Conservation (phyloP, 2,888 invertebrate genomes). For the Mechanitis messenoides region DNA sequence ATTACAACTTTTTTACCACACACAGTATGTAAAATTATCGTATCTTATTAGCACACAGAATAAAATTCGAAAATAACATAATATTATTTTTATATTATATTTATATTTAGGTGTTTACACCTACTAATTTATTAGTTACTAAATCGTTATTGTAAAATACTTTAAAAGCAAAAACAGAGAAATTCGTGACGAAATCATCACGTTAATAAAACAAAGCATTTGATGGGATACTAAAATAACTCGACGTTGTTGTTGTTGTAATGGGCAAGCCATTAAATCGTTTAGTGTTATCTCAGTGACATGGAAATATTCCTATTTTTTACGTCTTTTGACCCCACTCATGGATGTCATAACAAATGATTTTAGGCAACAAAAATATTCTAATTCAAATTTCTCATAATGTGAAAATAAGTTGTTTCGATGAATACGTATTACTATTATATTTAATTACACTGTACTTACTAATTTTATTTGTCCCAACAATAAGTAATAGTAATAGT, state of each 20-base stretch:
- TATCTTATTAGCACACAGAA: too few relatives aligned
- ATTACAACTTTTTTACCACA: too few relatives aligned
- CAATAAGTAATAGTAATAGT: too few relatives aligned
- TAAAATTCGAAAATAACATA: too few relatives aligned
- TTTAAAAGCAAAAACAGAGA: not conserved
- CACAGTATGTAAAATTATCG: too few relatives aligned
- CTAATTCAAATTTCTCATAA: not conserved
- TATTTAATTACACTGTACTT: too few relatives aligned
- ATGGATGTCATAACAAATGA: not conserved
- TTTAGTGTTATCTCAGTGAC: conserved; percentile 45
- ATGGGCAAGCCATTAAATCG: conserved; percentile 52
- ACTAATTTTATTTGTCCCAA: not conserved
- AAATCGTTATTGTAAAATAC: too few relatives aligned
- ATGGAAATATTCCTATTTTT: conserved; percentile 35
- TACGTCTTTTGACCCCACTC: not conserved
- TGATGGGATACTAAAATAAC: conserved; percentile 54
- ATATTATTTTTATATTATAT: too few relatives aligned
- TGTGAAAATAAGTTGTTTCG: not conserved
- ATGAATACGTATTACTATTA: not conserved
- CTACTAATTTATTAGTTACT: too few relatives aligned
- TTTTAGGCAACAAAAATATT: conserved; percentile 1
- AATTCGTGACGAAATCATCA: conserved; percentile 19
- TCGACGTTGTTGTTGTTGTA: conserved; percentile 45
- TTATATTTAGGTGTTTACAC: too few relatives aligned
- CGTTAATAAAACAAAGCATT: conserved; percentile 37